Percentiles rank a stretch among this genome's conserved stretches.
Conservation (phyloP, 1,140 invertebrate species). For the Planococcus citri region DNA sequence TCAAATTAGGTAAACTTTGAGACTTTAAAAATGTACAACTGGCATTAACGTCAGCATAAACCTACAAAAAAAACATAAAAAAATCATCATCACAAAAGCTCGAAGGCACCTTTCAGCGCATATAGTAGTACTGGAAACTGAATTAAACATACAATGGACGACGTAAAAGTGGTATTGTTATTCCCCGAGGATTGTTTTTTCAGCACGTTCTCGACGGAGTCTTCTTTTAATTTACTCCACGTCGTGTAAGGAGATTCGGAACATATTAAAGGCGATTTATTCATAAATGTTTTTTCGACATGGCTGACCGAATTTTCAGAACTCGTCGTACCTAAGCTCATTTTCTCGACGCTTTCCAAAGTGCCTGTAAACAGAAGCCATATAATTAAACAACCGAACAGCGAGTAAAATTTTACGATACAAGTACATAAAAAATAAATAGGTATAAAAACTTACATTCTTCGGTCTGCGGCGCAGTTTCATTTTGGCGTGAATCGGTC, state of each 20-base stretch:
- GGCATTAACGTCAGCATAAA: neutral
- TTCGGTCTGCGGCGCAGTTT: conserved; percentile 10
- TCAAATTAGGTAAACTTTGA: conserved; percentile 10
- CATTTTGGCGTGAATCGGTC: conserved; percentile 49
- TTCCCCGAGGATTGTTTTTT: conserved; percentile 48
- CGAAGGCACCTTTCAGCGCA: neutral
- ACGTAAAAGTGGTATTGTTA: conserved; percentile 46
- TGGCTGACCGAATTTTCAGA: conserved; percentile 9
- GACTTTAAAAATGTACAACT: conserved; percentile 11
- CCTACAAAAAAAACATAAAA: neutral
- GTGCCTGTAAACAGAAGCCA: neutral
- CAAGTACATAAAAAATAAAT: neutral
- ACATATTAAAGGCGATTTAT: conserved; percentile 49
- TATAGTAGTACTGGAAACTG: too few relatives aligned
- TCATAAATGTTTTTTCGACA: conserved; percentile 5
- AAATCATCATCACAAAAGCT: too few relatives aligned
- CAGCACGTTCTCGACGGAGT: conserved; percentile 32
- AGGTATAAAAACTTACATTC: conserved; percentile 4
- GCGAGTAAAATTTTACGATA: neutral
- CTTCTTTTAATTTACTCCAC: conserved; percentile 65
- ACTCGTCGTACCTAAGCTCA: conserved; percentile 12
- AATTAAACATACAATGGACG: neutral
- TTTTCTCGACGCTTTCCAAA: conserved; percentile 13
- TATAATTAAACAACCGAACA: neutral
- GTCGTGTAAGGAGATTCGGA: conserved; percentile 70